Percentiles rank a stretch among this genome's conserved stretches.
These are phyloP conservation scores for Halotydeus destructor DNA, from an alignment of 1,140 invertebrate genomes.

Conservation along the genomic window DNA sequence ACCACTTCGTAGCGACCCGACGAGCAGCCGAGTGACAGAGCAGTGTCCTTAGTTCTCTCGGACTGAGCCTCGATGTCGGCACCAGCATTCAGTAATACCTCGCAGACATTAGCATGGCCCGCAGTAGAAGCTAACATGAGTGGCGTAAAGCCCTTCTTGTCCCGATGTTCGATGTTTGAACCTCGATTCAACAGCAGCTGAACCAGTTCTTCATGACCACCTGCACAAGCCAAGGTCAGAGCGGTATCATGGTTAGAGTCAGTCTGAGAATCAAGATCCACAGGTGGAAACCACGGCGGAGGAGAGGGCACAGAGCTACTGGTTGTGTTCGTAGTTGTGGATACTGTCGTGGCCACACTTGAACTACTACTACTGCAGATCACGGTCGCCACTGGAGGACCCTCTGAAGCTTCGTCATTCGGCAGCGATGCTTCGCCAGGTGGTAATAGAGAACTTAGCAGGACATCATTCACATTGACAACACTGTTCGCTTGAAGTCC, in stretches of 20 bases:
- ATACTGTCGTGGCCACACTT: constrained; percentile 4
- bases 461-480: no score
- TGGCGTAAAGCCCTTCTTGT: constrained; percentile 98
- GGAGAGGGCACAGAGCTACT: constrained; percentile 7
- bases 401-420: no score
- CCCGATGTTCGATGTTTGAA: constrained; percentile 87
- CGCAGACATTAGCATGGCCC: constrained; percentile 63
- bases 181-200: constrained; percentile 67
- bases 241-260: constrained; percentile 97
- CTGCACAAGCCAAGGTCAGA: constrained; percentile 84
- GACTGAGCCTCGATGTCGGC: constrained; percentile 95
- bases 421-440: not conserved
- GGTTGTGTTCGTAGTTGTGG: constrained; percentile 2
- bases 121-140: constrained; percentile 89
- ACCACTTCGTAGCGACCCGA: constrained; percentile 89
- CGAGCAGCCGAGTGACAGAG: constrained; percentile 86
- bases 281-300: constrained; percentile 15
- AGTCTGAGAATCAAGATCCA: constrained; percentile 83
- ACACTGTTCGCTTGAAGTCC: no score
- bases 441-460: no score
- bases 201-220: constrained; percentile 86
- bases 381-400: no score
- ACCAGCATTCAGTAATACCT: constrained; percentile 62
- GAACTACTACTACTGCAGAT: no score
- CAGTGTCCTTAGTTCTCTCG: constrained; percentile 95